These are phyloP conservation scores for Chrysina gloriosa DNA, from an alignment of 2,888 invertebrate species.

Conservation along the genomic window DNA sequence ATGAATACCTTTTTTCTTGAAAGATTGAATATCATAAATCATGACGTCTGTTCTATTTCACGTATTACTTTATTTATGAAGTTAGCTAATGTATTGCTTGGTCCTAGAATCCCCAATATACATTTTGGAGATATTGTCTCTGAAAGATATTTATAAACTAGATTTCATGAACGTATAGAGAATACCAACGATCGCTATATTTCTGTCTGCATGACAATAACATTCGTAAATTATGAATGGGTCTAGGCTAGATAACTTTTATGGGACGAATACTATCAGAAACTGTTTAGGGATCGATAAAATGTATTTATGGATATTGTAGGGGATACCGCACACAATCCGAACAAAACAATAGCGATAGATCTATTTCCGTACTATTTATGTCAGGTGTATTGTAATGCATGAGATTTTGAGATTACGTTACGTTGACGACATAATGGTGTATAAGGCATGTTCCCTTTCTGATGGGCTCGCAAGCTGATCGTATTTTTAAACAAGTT, in stretches of 20 bases:
- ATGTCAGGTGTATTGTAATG: no score
- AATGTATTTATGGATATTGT: background rate
- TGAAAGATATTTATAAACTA: slow-evolving; percentile 3
- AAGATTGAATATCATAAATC: slow-evolving; percentile 6
- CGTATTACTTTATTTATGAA: slow-evolving; percentile 15
- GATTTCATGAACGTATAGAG: background rate
- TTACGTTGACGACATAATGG: no score
- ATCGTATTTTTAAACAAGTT: no score
- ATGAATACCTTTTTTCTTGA: background rate
- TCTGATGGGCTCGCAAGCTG: no score
- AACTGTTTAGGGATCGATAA: background rate
- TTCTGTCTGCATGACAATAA: background rate
- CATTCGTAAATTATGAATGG: slow-evolving; percentile 2
- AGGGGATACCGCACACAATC: no score
- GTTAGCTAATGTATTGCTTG: slow-evolving; percentile 2
- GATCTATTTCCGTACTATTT: no score
- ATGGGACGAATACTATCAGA: background rate
- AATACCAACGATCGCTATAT: background rate
- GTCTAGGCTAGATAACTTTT: background rate
- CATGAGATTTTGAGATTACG: no score
- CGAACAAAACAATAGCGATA: background rate
- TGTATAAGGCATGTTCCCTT: no score
- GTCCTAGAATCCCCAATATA: background rate
- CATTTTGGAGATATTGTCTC: background rate
- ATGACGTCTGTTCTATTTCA: slow-evolving; percentile 5